Evolutionary conservation across 2,797 vertebrate genomes (phyloP), one percentile per base, ranked within the genome.

Genomic region (Chaetodon trifasciatus): DNA sequence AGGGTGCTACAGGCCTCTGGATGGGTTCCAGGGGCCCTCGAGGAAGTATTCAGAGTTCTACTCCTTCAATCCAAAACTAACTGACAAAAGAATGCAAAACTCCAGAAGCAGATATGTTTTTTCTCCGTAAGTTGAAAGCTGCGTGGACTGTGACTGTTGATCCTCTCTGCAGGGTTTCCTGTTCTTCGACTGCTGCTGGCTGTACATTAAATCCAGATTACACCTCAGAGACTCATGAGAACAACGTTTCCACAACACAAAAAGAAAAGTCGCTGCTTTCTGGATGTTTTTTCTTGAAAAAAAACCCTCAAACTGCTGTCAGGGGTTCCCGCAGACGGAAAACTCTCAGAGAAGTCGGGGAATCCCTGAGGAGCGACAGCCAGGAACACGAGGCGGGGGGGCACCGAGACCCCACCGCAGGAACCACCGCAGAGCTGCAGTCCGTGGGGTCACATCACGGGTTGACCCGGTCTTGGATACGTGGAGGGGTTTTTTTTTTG

Each of bases 191-290:
- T 79, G 76, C 82, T 81, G 76, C 78, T 75, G 79, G 79, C 67
- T 79, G 17, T 68, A 78, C 83, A 83, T 90, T 85, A 87, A 86
- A 89, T 78, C 88, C 87, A 89, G 85, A 91, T 86, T 64, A 81
- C 85, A 77, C 89, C 89, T 83, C 79, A 4, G 90, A 89, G 91
- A 91, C 88, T 76, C 58, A 47, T 57, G 84, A 82, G 82, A 81
- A 83, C 81, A 61, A 77, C 72, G 37, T 82, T 75, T 83, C 83
- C 83, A 70, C 37, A 84, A 73, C 73, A 67, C 62, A 52, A 63
- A 61, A 37, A 80, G 44, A 82, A 64, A 50, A 72, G 46, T 76
- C 15, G 52, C 66, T 70, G 60, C 58, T 74, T 84, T 62, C 55
- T 79, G 79, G 80, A 86, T 73, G 80, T 89, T 90, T 89, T 84